A percentile compares a stretch with the other conserved stretches of the same genome.
These are phyloP conservation scores for Hypomecis atomaria DNA, from an alignment of 2,888 invertebrate genomes.

Conservation along the genomic window DNA sequence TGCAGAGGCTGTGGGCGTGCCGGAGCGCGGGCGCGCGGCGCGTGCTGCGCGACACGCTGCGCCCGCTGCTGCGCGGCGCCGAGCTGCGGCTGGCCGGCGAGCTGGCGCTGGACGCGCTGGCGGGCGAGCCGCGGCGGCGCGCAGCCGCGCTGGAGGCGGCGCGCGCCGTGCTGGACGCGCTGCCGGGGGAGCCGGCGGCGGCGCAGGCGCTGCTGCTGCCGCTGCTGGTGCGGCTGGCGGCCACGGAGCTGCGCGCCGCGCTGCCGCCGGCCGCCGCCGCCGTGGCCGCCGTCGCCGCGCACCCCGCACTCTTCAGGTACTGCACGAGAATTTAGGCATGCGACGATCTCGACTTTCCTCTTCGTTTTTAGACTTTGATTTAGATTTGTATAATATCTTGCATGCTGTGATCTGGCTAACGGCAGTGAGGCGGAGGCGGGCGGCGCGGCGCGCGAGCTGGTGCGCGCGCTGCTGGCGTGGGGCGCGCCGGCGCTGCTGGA, in stretches of 20 bases:
- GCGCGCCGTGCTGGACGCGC: neutral
- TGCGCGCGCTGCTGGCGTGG: neutral
- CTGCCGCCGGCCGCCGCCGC: neutral
- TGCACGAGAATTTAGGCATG: no score
- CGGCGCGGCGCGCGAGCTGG: neutral
- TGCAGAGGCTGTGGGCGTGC: neutral
- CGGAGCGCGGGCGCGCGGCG: slow-evolving; percentile 5
- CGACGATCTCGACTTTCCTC: no score
- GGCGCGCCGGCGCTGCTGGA: neutral
- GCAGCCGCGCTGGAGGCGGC: slow-evolving; percentile 1
- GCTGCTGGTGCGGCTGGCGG: slow-evolving; percentile 3
- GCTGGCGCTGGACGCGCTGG: neutral
- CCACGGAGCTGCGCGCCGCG: neutral
- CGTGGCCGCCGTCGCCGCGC: neutral
- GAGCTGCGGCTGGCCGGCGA: slow-evolving; percentile 1
- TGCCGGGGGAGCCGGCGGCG: slow-evolving; percentile 1
- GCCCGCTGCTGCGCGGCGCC: slow-evolving; percentile 16
- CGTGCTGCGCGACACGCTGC: slow-evolving; percentile 13
- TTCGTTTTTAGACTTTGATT: no score
- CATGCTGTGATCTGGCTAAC: neutral
- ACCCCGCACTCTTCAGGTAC: slow-evolving; percentile 2
- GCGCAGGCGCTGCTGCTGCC: slow-evolving; percentile 5
- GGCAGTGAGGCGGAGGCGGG: neutral
- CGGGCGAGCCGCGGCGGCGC: neutral
- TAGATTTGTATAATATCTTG: neutral